These are phyloP conservation scores for Catocala nupta DNA, from an alignment of 2,888 invertebrate genomes.

Conservation along the genomic window DNA sequence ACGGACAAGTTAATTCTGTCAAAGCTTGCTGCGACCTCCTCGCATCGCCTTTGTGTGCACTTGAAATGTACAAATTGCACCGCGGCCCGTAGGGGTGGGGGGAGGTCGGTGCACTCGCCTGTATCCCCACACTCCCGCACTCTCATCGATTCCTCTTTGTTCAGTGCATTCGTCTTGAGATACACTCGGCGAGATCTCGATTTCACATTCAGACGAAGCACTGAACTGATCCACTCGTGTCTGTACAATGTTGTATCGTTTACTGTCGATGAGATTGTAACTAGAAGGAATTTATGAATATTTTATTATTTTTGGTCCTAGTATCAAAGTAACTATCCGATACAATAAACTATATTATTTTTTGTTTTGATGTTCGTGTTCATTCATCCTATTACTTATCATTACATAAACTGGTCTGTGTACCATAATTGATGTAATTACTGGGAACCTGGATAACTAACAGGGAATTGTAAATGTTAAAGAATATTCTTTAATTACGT, in stretches of 20 bases:
- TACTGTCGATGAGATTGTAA: conserved; percentile 44
- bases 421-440: background rate
- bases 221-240: conserved; percentile 62
- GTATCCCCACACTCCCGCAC: conserved; percentile 73
- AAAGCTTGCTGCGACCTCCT: conserved; percentile 84
- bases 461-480: too few relatives aligned
- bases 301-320: background rate
- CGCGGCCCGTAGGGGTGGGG: conserved; percentile 76
- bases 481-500: too few relatives aligned
- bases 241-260: conserved; percentile 27
- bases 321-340: too few relatives aligned
- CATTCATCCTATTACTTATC: too few relatives aligned
- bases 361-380: too few relatives aligned
- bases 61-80: conserved; percentile 88
- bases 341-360: too few relatives aligned
- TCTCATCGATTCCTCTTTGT: conserved; percentile 86
- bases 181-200: conserved; percentile 80
- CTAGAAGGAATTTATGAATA: background rate
- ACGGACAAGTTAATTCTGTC: conserved; percentile 87
- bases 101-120: conserved; percentile 81
- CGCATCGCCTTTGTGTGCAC: conserved; percentile 85
- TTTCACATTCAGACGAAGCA: conserved; percentile 76
- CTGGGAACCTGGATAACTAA: background rate
- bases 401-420: too few relatives aligned
- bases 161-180: conserved; percentile 84